Percentiles rank a stretch among this genome's conserved stretches.
These are phyloP conservation scores for Nanorana parkeri DNA, from an alignment of 2,113 vertebrate genomes.

Conservation along the genomic window DNA sequence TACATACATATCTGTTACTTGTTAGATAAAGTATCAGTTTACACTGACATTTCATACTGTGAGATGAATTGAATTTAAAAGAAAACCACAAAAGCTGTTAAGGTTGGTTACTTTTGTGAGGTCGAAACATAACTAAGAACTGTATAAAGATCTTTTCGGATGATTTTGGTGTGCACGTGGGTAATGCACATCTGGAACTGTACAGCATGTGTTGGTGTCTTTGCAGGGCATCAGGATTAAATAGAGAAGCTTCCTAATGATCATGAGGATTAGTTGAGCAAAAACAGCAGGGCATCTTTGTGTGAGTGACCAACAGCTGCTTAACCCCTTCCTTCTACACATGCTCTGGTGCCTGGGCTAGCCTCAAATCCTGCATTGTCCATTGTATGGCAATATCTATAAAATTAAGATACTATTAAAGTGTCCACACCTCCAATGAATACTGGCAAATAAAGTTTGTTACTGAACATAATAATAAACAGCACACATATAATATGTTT, in stretches of 20 bases:
- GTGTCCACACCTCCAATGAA: too few relatives aligned
- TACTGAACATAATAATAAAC: too few relatives aligned
- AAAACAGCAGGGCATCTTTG: conserved; percentile 61
- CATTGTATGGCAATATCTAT: too few relatives aligned
- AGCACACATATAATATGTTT: too few relatives aligned
- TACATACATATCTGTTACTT: too few relatives aligned
- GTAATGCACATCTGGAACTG: conserved; percentile 56
- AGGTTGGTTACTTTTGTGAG: too few relatives aligned
- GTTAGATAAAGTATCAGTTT: too few relatives aligned
- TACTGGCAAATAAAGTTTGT: too few relatives aligned
- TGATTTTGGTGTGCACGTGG: conserved; percentile 59
- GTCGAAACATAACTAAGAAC: neutral
- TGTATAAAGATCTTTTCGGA: conserved; percentile 31
- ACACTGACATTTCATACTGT: too few relatives aligned
- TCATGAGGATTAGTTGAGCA: conserved; percentile 71
- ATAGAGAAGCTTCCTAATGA: conserved; percentile 69
- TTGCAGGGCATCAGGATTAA: conserved; percentile 74
- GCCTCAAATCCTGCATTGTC: neutral
- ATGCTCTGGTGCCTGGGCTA: neutral
- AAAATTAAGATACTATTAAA: too few relatives aligned
- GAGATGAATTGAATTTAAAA: too few relatives aligned
- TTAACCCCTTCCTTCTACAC: conserved; percentile 38
- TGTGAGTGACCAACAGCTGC: conserved; percentile 62
- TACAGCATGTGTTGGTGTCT: conserved; percentile 58
- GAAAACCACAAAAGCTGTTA: too few relatives aligned